phyloP scores from a whole-genome alignment of 2,888 invertebrate genomes.

The Torymus aiolomorphi region DNA sequence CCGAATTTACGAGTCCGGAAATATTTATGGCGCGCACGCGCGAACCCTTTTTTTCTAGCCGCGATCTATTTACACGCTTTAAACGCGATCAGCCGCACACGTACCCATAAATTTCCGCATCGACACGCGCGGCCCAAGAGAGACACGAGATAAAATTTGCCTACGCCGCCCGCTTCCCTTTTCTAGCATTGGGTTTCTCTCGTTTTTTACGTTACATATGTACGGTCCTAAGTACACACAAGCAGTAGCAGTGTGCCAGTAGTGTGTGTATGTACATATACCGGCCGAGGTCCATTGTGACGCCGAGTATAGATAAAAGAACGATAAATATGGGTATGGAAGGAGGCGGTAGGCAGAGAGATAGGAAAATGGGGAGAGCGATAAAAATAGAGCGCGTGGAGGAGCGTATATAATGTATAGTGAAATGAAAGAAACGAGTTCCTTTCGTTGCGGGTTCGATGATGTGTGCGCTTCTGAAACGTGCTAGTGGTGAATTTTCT shows the following conservation, averaged over 20 bases:
- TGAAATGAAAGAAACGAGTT: too few relatives aligned
- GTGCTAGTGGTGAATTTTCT: background rate
- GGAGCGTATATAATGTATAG: too few relatives aligned
- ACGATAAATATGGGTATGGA: slow-evolving; percentile 34
- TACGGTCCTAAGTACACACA: slow-evolving; percentile 54
- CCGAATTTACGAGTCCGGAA: slow-evolving; percentile 44
- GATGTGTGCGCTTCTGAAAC: too few relatives aligned
- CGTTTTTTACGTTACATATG: background rate
- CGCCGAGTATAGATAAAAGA: slow-evolving; percentile 39
- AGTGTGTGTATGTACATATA: background rate
- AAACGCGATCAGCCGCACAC: slow-evolving; percentile 27
- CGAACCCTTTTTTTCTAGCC: slow-evolving; percentile 34
- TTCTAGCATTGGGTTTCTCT: slow-evolving; percentile 1
- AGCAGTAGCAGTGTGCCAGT: slow-evolving; percentile 27
- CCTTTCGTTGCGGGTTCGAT: too few relatives aligned
- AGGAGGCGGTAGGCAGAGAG: background rate
- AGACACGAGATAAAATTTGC: slow-evolving; percentile 42
- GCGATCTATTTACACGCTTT: slow-evolving; percentile 39
- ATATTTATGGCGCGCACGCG: slow-evolving; percentile 38
- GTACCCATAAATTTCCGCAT: slow-evolving; percentile 49
- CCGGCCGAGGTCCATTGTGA: slow-evolving; percentile 35
- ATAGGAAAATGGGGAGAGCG: slow-evolving; percentile 22
- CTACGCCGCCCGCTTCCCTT: slow-evolving; percentile 17
- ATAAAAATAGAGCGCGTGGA: slow-evolving; percentile 23
- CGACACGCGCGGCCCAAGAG: slow-evolving; percentile 24